Conservation (phyloP, 2,113 vertebrate genomes). For the Platysternon megacephalum region DNA sequence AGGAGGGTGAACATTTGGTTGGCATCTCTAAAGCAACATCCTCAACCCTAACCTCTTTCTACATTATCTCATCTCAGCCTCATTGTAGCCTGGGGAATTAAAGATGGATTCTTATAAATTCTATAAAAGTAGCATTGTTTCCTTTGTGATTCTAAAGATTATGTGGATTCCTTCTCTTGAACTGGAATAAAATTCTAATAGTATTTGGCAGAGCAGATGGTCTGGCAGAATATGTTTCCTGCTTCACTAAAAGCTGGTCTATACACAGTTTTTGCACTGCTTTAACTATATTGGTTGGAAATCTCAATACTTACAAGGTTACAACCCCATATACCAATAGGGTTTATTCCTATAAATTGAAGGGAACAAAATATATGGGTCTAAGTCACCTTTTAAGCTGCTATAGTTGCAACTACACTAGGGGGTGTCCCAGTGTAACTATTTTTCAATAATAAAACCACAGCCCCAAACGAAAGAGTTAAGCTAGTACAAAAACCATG, state of each 20-base stretch:
- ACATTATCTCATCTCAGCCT: not conserved
- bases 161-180: not conserved
- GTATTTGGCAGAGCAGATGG: not conserved
- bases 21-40: not conserved
- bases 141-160: not conserved
- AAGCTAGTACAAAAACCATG: accelerated
- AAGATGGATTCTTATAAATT: not conserved
- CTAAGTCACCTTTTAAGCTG: not conserved
- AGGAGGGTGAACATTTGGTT: not conserved
- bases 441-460: not conserved
- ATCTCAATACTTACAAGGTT: not conserved
- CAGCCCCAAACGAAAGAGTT: accelerated
- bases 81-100: not conserved
- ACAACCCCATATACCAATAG: not conserved
- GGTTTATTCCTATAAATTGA: not conserved
- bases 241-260: not conserved
- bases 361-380: not conserved
- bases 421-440: not conserved
- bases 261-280: not conserved
- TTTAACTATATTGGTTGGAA: not conserved
- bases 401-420: accelerated
- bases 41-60: not conserved
- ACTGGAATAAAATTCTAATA: not conserved
- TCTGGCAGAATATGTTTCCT: not conserved
- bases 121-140: not conserved